Evolutionary conservation across 2,113 vertebrate species (phyloP), one percentile per base, ranked within the genome.

Genomic region (Paramisgurnus dabryanus): DNA sequence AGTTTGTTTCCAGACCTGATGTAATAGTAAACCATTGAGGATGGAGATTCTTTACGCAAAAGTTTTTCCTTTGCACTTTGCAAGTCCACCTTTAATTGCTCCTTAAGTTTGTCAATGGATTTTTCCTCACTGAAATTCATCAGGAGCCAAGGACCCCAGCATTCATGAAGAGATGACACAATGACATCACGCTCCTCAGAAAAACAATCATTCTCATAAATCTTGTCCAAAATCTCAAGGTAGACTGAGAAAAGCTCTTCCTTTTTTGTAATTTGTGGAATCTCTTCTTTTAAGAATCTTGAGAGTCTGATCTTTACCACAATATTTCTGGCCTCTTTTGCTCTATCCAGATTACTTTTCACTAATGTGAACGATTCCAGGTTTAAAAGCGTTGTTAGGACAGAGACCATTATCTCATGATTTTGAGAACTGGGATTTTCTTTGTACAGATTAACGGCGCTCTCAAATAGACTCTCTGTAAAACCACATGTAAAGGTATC

Each of bases 91-190:
- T 13, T 11, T 17, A 91, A 57, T 45, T 61, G 57, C 1, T 13
- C 0, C 81, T 79, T 79, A 12, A 87, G 3, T 6, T 15, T 58
- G 1, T 11, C 3, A 1, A 22, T 71, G 1, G 84, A 13, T 0
- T 81, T 70, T 0, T 84, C 78, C 7, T 69, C 71, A 57, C 45
- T 72, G 41, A 75, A 82, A 3, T 72, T 72, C n/a, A 76, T 88
- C n/a, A 90, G 85, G 1, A 89, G 86, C 90, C 90, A 92, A 69
- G 89, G 65, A 17, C 85, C 88, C 90, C 90, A 92, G 63, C 84
- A 88, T 22, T 91, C 90, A 82, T 90, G 88, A 61, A 92, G 79
- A 1, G 86, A 86, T 7, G 85, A 53, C 45, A 91, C 76, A 75
- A 84, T 53, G 6, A 85, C 84, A 4, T 66, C 67, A 55, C 5